Evolutionary conservation across 2,113 vertebrate species (phyloP).

Genomic region (Ochotona princeps): DNA sequence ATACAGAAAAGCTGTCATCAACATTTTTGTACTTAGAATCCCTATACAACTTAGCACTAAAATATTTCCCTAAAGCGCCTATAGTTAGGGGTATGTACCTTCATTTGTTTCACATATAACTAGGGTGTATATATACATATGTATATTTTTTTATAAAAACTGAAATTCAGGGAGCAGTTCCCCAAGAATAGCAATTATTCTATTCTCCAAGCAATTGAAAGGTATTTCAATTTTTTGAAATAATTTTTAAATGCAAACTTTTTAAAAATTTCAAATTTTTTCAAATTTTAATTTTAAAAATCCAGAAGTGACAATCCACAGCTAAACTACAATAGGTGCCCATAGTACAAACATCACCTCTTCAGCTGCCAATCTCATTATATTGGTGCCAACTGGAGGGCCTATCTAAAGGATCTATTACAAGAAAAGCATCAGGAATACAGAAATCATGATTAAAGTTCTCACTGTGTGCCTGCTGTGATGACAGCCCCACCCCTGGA

Average conservation of each 20-base stretch:
- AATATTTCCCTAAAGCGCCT: not conserved
- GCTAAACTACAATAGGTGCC: not conserved
- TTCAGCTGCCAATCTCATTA: not conserved
- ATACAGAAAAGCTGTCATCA: not conserved
- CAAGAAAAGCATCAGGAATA: not conserved
- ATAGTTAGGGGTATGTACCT: not conserved
- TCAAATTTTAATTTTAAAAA: too few species aligned
- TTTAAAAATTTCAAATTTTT: too few species aligned
- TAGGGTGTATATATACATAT: too few species aligned
- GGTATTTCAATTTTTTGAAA: not conserved
- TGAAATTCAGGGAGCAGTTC: not conserved
- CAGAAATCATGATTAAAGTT: not conserved
- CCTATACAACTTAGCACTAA: not conserved
- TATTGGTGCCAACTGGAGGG: not conserved
- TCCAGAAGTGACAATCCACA: too few species aligned
- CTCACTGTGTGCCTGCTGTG: not conserved
- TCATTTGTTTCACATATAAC: not conserved
- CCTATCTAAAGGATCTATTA: fast-evolving
- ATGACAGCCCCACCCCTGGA: too few species aligned
- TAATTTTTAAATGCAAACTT: too few species aligned
- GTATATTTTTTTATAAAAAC: not conserved
- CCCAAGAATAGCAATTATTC: not conserved
- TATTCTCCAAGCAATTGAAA: not conserved
- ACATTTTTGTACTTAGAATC: not conserved
- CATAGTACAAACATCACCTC: not conserved